Evolutionary conservation across 2,888 invertebrate species (phyloP), one percentile per base, ranked within the genome.

Genomic region (Molorchus minor): DNA sequence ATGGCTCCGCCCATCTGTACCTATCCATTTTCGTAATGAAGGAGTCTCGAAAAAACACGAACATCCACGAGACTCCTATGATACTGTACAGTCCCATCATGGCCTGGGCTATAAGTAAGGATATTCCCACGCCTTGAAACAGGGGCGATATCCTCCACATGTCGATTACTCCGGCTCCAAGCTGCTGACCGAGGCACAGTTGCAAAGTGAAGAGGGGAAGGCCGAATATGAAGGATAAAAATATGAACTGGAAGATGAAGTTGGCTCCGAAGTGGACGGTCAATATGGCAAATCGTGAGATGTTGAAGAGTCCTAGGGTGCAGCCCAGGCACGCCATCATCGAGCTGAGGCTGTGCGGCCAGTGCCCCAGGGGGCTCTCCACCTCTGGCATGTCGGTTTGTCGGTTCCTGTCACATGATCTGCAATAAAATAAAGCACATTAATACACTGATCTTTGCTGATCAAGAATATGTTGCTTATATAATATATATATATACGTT

Each of bases 61-160:
- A 89, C 82, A 95, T 87, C 95, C 95, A 96, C 1, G 93, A 92
- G n/a, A 95, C 85, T 2, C 94, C 93, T 25, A 94, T 87, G 54
- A 93, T 90, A 73, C 93, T 93, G 82, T 95, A 95, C 67, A 94
- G 85, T 49, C 94, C 94, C 68, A 93, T 87, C 45, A 93, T 83
- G 3, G 90, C 90, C 78, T 94, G 94, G 3, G 89, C 87, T 57
- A 91, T 80, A 16, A 94, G 84, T 67, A 95, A 80, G 0, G 94
- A 88, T 49, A 94, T 88, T 13, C 95, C 95, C 15, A 95, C 91
- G 2, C 96, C 95, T 82, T 92, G 91, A 78, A 95, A 94, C 70
- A 95, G 87, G 0, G 96, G 96, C 53, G 94, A 94, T 73, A 95
- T 94, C 73, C 87, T 87, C 95, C 95, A 96, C 94, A 95, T 94